Conservation (phyloP, 2,113 vertebrate species). For the Dasypus novemcinctus region DNA sequence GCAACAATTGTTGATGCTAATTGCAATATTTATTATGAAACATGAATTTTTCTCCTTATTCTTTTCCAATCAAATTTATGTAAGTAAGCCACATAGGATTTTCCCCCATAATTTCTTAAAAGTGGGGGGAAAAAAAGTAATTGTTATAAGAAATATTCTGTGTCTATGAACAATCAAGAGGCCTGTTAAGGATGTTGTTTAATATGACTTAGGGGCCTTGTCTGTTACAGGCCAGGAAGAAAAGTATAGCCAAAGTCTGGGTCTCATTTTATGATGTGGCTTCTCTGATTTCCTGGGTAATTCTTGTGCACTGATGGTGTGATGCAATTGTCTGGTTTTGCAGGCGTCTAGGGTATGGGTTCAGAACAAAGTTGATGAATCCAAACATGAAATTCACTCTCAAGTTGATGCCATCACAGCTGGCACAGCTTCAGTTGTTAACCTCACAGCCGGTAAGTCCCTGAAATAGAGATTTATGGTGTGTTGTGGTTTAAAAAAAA, state of each 20-base stretch:
- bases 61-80: neutral
- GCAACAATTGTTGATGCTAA: neutral
- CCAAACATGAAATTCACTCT: constrained; percentile 99
- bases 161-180: neutral
- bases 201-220: neutral
- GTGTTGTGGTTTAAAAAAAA: neutral
- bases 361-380: constrained; percentile 99
- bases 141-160: neutral
- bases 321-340: constrained; percentile 63
- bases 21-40: neutral
- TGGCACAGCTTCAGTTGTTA: constrained; percentile 98
- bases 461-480: neutral
- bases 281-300: constrained; percentile 51
- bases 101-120: neutral
- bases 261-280: neutral
- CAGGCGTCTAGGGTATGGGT: constrained; percentile 99
- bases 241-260: neutral
- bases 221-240: neutral
- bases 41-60: neutral
- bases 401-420: constrained; percentile 99
- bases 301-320: constrained; percentile 9
- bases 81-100: neutral
- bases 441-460: constrained; percentile 96
- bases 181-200: neutral
- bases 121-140: neutral